A percentile compares a stretch with the other conserved stretches of the same genome.
These are phyloP conservation scores for Drosophila novamexicana DNA, from an alignment of 1,140 invertebrate genomes.

Conservation along the genomic window DNA sequence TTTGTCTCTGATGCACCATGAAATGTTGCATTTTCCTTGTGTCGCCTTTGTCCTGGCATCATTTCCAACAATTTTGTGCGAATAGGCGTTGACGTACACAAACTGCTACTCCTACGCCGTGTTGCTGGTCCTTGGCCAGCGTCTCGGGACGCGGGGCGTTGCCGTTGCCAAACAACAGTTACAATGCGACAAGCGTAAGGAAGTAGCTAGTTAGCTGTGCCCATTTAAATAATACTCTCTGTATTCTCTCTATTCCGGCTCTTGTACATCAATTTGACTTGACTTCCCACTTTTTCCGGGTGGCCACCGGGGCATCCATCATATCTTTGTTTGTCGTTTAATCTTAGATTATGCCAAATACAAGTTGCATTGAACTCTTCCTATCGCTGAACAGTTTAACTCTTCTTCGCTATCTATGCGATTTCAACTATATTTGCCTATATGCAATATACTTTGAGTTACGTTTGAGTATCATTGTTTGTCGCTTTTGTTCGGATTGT, in stretches of 20 bases:
- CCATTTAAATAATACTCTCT: constrained; percentile 63
- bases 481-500: too few relatives aligned
- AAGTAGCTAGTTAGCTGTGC: constrained; percentile 77
- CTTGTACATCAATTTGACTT: constrained; percentile 53
- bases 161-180: constrained; percentile 44
- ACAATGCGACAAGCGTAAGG: constrained; percentile 71
- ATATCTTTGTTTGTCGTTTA: not conserved
- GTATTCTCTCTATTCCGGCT: constrained; percentile 24
- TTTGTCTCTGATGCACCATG: constrained; percentile 50
- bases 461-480: too few relatives aligned
- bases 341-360: not conserved
- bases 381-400: too few relatives aligned
- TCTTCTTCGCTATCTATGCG: too few relatives aligned
- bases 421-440: too few relatives aligned
- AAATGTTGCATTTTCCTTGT: constrained; percentile 57
- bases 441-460: too few relatives aligned
- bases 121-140: not conserved
- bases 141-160: constrained; percentile 9
- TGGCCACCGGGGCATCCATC: constrained; percentile 31
- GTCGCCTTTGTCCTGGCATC: constrained; percentile 25
- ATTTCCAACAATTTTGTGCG: constrained; percentile 51
- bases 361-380: not conserved
- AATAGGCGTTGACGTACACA: constrained; percentile 65
- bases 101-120: constrained; percentile 38
- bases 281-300: constrained; percentile 33